Conservation (phyloP, 64 coral and sea anemone genomes). For the Acropora tenuis region DNA sequence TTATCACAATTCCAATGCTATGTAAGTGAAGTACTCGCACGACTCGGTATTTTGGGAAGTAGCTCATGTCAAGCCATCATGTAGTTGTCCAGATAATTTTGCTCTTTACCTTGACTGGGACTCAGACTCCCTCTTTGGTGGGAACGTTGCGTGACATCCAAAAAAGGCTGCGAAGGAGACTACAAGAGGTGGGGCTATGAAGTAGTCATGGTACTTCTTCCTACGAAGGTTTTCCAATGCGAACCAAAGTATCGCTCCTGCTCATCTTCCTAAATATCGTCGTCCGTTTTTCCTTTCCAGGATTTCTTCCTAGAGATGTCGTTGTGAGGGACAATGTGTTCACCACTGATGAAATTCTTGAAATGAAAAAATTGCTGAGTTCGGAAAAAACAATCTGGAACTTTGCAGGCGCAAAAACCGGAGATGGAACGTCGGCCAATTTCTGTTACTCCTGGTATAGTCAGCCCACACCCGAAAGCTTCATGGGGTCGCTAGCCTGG, state of each 20-base stretch:
- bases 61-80: too few relatives aligned
- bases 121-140: too few relatives aligned
- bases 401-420: constrained; percentile 14
- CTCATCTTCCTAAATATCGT: background rate
- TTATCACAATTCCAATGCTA: too few relatives aligned
- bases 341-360: constrained; percentile 6
- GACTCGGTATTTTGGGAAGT: too few relatives aligned
- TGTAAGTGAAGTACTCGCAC: too few relatives aligned
- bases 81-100: too few relatives aligned
- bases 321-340: constrained; percentile 47
- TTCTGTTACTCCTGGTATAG: constrained; percentile 53
- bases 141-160: too few relatives aligned
- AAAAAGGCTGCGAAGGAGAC: too few relatives aligned
- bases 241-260: background rate
- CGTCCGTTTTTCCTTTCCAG: background rate
- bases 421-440: background rate
- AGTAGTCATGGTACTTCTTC: too few relatives aligned
- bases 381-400: constrained; percentile 70
- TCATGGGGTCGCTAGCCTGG: constrained; percentile 42
- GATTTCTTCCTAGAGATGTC: constrained; percentile 24
- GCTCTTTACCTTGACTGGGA: too few relatives aligned
- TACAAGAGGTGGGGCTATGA: too few relatives aligned
- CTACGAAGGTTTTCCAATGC: too few relatives aligned
- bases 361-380: constrained; percentile 43
- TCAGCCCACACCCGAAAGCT: constrained; percentile 37